Evolutionary conservation across 2,113 vertebrate species (phyloP), one percentile per base, ranked within the genome.

Genomic region (Brachirus orientalis): DNA sequence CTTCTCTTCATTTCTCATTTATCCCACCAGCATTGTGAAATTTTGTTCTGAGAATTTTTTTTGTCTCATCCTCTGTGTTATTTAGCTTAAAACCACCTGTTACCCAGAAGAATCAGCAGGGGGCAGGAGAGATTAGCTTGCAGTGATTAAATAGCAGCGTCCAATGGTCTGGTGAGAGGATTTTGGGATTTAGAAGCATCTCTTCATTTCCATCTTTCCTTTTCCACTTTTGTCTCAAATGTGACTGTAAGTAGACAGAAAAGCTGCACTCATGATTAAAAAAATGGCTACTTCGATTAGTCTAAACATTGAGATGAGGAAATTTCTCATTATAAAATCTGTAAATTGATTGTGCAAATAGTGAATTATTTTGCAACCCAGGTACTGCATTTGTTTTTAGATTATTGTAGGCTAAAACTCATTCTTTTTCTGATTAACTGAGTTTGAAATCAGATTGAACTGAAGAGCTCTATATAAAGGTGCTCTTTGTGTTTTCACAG

Each of bases 71-170:
- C 40, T 43, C 12, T 2, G 4, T 13, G 14, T 11, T 43, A 63
- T 66, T 13, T 18, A 66, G 64, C 4, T 33, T 18, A 8, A 44
- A 50, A 35, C 17, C 9, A 40, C 0, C 8, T 47, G 56, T 64
- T 69, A 10, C 28, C 72, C 56, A 18, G 37, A 47, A 43, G 45
- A 66, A 72, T 63, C 79, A 89, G 79, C 68, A 86, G 84, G 84
- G 84, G 82, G 79, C 84, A 88, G 82, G 59, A 85, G 75, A 88
- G 84, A 65, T 28, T 28, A 28, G 28, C 72, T 66, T 67, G 88
- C 84, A 75, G 3, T 28, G 43, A 10, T 56, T 19, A 37, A 35
- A 9, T 13, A 17, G 63, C 48, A 52, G 35, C 54, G 36, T 11
- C 28, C 16, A 11, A 28, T 14, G 18, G 19, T 35, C 10, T 69